Evolutionary conservation across 2,797 vertebrate genomes (phyloP), one percentile per base, ranked within the genome.

Genomic region (Hemibagrus guttatus): DNA sequence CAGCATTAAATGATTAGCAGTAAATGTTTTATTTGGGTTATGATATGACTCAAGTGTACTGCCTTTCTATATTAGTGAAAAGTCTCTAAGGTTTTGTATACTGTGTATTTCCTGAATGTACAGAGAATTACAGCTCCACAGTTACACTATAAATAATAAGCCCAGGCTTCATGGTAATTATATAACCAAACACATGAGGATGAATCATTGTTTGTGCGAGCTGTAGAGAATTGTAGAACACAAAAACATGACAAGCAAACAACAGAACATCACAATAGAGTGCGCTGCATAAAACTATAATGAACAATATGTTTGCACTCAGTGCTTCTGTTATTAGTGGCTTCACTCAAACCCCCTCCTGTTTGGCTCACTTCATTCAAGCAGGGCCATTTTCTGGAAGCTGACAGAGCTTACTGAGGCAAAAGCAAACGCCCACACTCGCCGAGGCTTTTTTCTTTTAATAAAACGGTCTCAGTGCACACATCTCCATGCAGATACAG

Each of bases 401-500:
- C 19, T 81, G n/a, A 63, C 56, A 35, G n/a, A 63, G 85, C 59
- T 84, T 85, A 52, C n/a, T 63, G 78, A 81, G 39, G 78, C 39
- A 7, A 35, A 23, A 68, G 81, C 88, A 61, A 59, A 31, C 21
- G 14, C 66, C 68, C 78, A 23, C 81, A 35, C 61, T 35, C 9
- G 11, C 58, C 12, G 23, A 82, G 46, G 69, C n/a, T 69, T 46
- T 61, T 81, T 31, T 49, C 49, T 74, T 52, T 52, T 64, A 14
- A 66, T 42, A 58, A 74, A 54, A 81, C 63, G 9, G 54, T 72
- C 56, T 72, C 83, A 81, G 88, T 85, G 86, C 86, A 89, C 83
- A 90, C 35, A 83, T 81, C 56, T 19, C 84, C 91, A 87, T 93
- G 91, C 93, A 88, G 63, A 84, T 83, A 85, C 54, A 63, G 81